These are phyloP conservation scores for Dysmachus trigonus DNA, from an alignment of 2,888 invertebrate genomes.

Conservation along the genomic window DNA sequence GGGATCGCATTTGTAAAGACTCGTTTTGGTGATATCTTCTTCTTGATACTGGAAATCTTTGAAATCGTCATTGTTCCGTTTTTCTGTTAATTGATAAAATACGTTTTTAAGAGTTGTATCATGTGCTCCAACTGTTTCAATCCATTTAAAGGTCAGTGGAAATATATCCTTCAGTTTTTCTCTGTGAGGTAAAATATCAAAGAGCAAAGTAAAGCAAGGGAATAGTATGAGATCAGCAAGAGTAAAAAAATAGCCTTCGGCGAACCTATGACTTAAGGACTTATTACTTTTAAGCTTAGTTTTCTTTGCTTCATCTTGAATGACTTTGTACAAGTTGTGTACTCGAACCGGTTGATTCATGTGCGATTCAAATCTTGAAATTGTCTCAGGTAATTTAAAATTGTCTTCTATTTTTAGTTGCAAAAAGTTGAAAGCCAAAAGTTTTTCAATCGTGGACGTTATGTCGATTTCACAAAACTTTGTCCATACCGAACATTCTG, in stretches of 20 bases:
- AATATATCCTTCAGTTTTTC: slow-evolving; percentile 59
- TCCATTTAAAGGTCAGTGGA: slow-evolving; percentile 75
- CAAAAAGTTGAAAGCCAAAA: slow-evolving; percentile 57
- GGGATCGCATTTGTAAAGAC: slow-evolving; percentile 81
- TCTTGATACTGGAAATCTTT: not conserved
- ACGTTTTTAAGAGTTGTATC: not conserved
- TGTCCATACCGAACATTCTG: slow-evolving; percentile 89
- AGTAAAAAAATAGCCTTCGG: slow-evolving; percentile 84
- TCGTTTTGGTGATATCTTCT: slow-evolving; percentile 55
- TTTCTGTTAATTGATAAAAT: not conserved
- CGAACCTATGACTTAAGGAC: slow-evolving; percentile 72
- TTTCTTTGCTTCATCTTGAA: slow-evolving; percentile 66
- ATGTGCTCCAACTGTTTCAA: slow-evolving; percentile 58
- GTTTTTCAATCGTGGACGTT: slow-evolving; percentile 68
- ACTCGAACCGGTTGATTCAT: slow-evolving; percentile 83
- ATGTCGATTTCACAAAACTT: slow-evolving; percentile 90
- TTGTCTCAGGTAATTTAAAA: slow-evolving; percentile 71
- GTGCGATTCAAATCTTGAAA: slow-evolving; percentile 84
- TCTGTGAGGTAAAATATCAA: slow-evolving; percentile 60
- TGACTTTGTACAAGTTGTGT: slow-evolving; percentile 84
- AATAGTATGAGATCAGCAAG: slow-evolving; percentile 84
- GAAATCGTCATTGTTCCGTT: too few species aligned
- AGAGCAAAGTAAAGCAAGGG: slow-evolving; percentile 73
- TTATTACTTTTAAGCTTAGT: slow-evolving; percentile 62
- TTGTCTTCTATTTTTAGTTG: slow-evolving; percentile 52